phyloP scores from a whole-genome alignment of 1,140 invertebrate genomes.

The Drosophila pachea region DNA sequence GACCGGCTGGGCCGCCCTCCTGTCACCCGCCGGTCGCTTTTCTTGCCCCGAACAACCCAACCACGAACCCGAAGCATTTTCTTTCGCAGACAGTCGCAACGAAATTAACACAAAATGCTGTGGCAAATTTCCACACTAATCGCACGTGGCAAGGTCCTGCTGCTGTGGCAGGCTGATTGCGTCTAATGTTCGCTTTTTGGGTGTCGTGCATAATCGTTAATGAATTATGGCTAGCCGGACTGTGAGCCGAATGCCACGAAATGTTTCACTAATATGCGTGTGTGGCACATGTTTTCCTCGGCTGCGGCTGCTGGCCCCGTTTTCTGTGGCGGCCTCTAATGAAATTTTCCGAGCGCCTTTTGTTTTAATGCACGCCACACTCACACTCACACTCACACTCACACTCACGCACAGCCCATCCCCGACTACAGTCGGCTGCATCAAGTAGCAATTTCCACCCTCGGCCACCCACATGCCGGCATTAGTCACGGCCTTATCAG shows the following conservation, averaged over 20 bases:
- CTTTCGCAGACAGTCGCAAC: conserved; percentile 16
- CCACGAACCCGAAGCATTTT: background rate
- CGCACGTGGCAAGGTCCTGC: conserved; percentile 32
- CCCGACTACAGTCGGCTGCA: conserved; percentile 53
- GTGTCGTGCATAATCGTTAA: conserved; percentile 74
- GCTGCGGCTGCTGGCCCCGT: background rate
- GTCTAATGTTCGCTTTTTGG: conserved; percentile 42
- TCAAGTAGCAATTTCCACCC: conserved; percentile 52
- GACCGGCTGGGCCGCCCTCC: too few species aligned
- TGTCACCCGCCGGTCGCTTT: too few species aligned
- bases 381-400: too few species aligned
- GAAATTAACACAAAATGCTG: conserved; percentile 62
- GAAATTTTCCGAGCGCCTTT: conserved; percentile 64
- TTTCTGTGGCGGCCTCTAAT: conserved; percentile 49
- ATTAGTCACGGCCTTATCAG: conserved; percentile 71
- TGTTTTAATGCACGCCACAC: conserved; percentile 71
- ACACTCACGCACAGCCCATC: conserved; percentile 29
- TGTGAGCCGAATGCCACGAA: background rate
- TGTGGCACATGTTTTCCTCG: conserved; percentile 68
- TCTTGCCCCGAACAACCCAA: too few species aligned
- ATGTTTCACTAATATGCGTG: conserved; percentile 48
- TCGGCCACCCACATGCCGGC: conserved; percentile 21
- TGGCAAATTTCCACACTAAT: conserved; percentile 57
- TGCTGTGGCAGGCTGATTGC: conserved; percentile 7
- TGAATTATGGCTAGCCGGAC: conserved; percentile 57